Conservation (phyloP, 2,888 invertebrate species). For the Rhamnusium bicolor region DNA sequence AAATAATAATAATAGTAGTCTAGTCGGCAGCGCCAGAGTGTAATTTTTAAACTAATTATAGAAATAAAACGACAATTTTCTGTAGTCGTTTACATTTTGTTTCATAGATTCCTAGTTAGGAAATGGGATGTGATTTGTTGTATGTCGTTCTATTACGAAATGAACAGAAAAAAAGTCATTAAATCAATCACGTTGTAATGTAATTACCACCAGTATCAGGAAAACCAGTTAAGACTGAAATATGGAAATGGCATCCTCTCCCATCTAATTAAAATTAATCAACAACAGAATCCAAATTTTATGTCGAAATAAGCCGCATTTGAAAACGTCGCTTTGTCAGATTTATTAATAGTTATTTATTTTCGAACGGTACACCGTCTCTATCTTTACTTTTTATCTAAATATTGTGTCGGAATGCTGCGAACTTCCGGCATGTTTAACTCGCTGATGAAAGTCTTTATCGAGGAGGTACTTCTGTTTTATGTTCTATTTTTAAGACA, state of each 20-base stretch:
- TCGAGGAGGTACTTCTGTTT: constrained; percentile 48
- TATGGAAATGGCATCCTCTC: constrained; percentile 26
- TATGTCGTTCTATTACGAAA: neutral
- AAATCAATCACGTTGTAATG: constrained; percentile 9
- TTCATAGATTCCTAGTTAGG: neutral
- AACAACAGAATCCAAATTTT: constrained; percentile 37
- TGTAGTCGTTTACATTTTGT: neutral
- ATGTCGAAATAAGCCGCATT: constrained; percentile 32
- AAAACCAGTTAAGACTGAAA: constrained; percentile 20
- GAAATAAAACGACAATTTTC: neutral
- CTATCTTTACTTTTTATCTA: constrained; percentile 52
- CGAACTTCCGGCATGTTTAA: constrained; percentile 57
- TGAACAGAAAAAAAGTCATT: neutral
- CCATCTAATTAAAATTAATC: constrained; percentile 21
- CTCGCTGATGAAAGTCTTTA: constrained; percentile 57
- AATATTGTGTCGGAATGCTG: constrained; percentile 57
- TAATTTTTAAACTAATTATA: neutral
- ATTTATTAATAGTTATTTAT: constrained; percentile 52
- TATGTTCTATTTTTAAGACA: constrained; percentile 36
- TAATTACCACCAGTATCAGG: constrained; percentile 16
- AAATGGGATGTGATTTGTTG: neutral
- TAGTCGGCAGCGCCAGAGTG: neutral
- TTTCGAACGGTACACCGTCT: constrained; percentile 49
- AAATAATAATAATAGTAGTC: no score
- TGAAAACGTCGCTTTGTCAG: constrained; percentile 39